Percentiles rank a stretch among this genome's conserved stretches.
These are phyloP conservation scores for Cepaea hortensis DNA, from an alignment of 2,888 invertebrate species.

Conservation along the genomic window DNA sequence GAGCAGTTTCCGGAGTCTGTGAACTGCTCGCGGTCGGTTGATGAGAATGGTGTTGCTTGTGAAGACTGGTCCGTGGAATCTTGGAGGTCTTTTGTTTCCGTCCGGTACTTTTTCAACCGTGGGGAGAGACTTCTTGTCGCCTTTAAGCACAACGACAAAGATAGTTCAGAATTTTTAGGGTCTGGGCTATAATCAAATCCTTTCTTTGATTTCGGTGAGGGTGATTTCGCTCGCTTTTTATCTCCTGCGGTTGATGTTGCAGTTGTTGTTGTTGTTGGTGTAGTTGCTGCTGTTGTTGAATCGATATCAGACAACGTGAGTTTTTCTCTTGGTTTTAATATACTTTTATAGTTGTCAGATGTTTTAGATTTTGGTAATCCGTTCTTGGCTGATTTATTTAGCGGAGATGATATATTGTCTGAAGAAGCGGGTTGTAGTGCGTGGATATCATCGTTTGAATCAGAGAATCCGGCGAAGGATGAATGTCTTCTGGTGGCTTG, in stretches of 20 bases:
- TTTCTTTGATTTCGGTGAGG: slow-evolving; percentile 40
- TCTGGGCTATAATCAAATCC: slow-evolving; percentile 37
- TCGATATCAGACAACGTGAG: slow-evolving; percentile 5
- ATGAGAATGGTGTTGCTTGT: slow-evolving; percentile 18
- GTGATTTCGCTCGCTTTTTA: slow-evolving; percentile 43
- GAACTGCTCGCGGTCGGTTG: slow-evolving; percentile 27
- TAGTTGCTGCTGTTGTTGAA: background rate
- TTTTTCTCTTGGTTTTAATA: slow-evolving; percentile 36
- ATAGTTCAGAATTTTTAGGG: slow-evolving; percentile 20
- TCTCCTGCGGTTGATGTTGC: background rate
- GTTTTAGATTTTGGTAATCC: slow-evolving; percentile 47
- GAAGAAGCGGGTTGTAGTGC: background rate
- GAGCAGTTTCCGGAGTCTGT: slow-evolving; percentile 49
- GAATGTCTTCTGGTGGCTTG: slow-evolving; percentile 46
- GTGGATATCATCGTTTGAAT: slow-evolving; percentile 22
- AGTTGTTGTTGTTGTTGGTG: no score
- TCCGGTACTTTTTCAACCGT: slow-evolving; percentile 34
- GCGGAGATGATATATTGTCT: background rate
- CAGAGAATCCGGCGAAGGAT: slow-evolving; percentile 47
- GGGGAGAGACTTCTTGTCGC: slow-evolving; percentile 46
- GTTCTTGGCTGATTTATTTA: slow-evolving; percentile 34
- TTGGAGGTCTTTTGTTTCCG: slow-evolving; percentile 11
- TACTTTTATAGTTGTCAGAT: slow-evolving; percentile 45
- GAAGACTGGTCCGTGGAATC: slow-evolving; percentile 26
- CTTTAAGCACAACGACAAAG: slow-evolving; percentile 43